Conservation (phyloP, 2,113 vertebrate genomes). For the Grallaria varia region DNA sequence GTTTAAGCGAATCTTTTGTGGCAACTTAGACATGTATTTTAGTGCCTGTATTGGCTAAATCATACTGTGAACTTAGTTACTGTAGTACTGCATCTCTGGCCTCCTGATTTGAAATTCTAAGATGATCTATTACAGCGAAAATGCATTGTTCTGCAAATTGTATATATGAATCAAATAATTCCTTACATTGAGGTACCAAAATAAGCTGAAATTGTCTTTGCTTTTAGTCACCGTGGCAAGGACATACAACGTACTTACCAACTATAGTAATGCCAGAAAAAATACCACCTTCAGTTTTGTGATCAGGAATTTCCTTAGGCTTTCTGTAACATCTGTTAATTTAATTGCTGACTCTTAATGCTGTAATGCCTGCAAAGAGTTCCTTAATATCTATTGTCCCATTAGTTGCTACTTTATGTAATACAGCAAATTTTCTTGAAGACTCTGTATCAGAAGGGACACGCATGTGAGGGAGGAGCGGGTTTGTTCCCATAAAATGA, state of each 20-base stretch:
- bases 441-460: not conserved
- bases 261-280: not conserved
- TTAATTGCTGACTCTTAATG: slow-evolving; percentile 38
- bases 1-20: not conserved
- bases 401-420: slow-evolving; percentile 20
- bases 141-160: not conserved
- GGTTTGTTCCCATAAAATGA: not conserved
- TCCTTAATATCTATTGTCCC: slow-evolving; percentile 50
- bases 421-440: slow-evolving; percentile 38
- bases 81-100: not conserved
- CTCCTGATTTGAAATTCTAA: not conserved
- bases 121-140: not conserved
- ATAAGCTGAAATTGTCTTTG: not conserved
- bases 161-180: not conserved
- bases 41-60: not conserved
- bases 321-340: slow-evolving; percentile 32
- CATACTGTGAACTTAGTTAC: not conserved
- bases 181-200: not conserved
- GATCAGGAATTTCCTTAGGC: slow-evolving; percentile 4
- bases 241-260: fast-evolving
- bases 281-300: not conserved
- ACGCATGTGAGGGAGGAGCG: not conserved
- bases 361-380: slow-evolving; percentile 15
- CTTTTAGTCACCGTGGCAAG: not conserved
- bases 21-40: not conserved